phyloP scores from a whole-genome alignment of 2,113 vertebrate genomes.

The Amphilophus citrinellus region DNA sequence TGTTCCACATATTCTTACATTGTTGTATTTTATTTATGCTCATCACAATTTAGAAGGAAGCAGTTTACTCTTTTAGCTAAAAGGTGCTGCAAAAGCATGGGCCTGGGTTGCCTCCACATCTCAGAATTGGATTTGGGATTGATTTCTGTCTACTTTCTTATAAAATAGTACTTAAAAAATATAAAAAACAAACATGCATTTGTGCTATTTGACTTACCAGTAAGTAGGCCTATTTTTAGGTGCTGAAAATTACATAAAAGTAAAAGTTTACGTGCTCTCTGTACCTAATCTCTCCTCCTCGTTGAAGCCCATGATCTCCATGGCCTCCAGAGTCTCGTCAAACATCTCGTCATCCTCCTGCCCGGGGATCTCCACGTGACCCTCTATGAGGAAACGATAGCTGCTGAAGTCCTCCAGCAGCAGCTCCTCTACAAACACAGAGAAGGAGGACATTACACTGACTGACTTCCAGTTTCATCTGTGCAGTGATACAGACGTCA shows the following conservation, averaged over 20 bases:
- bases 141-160: not conserved
- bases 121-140: not conserved
- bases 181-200: no score
- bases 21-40: no score
- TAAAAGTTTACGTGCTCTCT: not conserved
- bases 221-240: no score
- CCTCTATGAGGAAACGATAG: conserved; percentile 90
- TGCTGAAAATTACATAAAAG: no score
- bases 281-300: conserved; percentile 90
- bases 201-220: no score
- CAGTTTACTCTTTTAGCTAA: no score
- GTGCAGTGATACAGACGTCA: not conserved
- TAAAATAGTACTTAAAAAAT: not conserved
- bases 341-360: conserved; percentile 94
- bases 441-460: not conserved
- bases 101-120: not conserved
- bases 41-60: no score
- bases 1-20: not conserved
- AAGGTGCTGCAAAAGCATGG: not conserved
- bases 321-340: conserved; percentile 92
- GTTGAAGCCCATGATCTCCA: conserved; percentile 94
- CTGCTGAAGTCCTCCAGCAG: conserved; percentile 89
- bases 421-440: conserved; percentile 85
- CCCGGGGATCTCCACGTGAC: conserved; percentile 89
- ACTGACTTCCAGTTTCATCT: not conserved